Evolutionary conservation across 2,888 invertebrate species (phyloP).

Genomic region (Oxyscelio sp.): DNA sequence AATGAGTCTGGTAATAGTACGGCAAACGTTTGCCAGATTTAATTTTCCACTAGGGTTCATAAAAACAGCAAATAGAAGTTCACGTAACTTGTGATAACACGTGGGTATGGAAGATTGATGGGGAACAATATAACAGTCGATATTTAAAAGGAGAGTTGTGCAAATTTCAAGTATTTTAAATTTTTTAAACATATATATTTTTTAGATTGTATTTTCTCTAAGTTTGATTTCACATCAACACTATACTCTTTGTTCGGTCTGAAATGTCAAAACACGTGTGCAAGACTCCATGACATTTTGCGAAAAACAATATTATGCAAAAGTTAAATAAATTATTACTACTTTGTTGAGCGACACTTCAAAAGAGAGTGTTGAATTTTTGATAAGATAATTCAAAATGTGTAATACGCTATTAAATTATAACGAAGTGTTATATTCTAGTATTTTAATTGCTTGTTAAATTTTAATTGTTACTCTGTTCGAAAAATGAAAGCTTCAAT

Average conservation of each 20-base stretch:
- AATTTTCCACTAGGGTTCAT: too few relatives aligned
- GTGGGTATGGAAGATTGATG: too few relatives aligned
- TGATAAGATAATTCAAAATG: slow-evolving; percentile 28
- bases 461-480: slow-evolving; percentile 27
- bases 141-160: slow-evolving; percentile 32
- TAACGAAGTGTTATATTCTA: neutral
- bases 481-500: too few relatives aligned
- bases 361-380: slow-evolving; percentile 36
- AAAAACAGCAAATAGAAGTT: too few relatives aligned
- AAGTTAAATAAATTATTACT: slow-evolving; percentile 48
- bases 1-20: too few relatives aligned
- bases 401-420: slow-evolving; percentile 18
- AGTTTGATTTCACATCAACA: slow-evolving; percentile 48
- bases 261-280: slow-evolving; percentile 51
- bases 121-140: slow-evolving; percentile 16
- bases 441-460: slow-evolving; percentile 46
- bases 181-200: slow-evolving; percentile 39
- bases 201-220: slow-evolving; percentile 37
- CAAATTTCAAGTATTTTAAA: slow-evolving; percentile 43
- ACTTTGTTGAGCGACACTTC: slow-evolving; percentile 49
- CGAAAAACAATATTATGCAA: slow-evolving; percentile 48
- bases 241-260: slow-evolving; percentile 38
- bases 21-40: too few relatives aligned
- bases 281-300: slow-evolving; percentile 34
- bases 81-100: too few relatives aligned